Conservation (phyloP, 1,140 invertebrate genomes). For the Notospermus geniculatus region DNA sequence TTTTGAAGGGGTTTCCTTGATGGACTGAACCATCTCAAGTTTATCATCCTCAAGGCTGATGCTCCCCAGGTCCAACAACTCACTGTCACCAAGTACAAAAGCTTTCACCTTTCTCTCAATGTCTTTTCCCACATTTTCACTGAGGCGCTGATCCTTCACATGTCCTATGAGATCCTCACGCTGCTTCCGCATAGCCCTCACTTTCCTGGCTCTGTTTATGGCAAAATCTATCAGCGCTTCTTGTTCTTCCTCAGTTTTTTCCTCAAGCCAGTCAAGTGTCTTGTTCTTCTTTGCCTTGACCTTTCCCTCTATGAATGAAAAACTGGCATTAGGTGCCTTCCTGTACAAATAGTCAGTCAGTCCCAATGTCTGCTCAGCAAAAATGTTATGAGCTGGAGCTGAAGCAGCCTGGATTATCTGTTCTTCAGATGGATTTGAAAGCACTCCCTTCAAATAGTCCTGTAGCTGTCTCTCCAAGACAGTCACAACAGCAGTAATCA, state of each 20-base stretch:
- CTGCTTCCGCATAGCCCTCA: background rate
- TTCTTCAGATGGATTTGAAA: background rate
- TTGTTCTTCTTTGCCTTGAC: background rate
- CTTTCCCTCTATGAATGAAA: background rate
- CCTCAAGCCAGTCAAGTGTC: background rate
- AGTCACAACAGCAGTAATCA: too few species aligned
- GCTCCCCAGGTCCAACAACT: too few species aligned
- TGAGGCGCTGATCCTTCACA: background rate
- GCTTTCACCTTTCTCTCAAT: background rate
- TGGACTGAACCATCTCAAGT: background rate
- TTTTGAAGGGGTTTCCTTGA: background rate
- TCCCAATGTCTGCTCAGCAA: background rate
- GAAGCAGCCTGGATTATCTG: background rate
- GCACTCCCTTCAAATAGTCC: background rate
- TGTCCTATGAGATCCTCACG: background rate
- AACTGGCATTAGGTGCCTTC: background rate
- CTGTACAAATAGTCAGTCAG: background rate
- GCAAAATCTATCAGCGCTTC: background rate
- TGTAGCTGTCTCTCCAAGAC: conserved; percentile 1
- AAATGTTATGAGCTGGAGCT: conserved; percentile 7
- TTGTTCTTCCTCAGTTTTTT: background rate
- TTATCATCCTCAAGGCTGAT: background rate
- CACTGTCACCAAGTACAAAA: background rate
- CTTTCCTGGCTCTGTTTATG: background rate
- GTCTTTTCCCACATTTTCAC: background rate